Base-by-base conservation (phyloP, 2,797 vertebrate genomes). In the Neomorphus geoffroyi region DNA sequence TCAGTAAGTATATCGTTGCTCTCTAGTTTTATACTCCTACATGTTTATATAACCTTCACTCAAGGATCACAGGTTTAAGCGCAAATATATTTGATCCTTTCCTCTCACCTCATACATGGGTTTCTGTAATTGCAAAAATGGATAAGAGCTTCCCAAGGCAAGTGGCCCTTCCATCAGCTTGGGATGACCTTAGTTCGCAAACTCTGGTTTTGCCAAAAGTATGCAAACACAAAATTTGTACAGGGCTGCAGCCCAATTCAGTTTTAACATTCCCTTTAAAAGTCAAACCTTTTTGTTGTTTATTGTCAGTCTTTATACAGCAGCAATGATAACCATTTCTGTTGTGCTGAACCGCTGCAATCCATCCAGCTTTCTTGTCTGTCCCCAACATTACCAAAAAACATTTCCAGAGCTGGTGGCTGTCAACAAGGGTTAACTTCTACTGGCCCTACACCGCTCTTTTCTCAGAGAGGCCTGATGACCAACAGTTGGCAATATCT, bases 11-110 rank as follows among this genome's bases (percentile, higher is more conserved):
- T 73, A 23, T 39, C 65, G 58, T 30, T 95, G 56, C 35, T 72
- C 39, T 60, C 50, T 21, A 18, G 46, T 69, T 88, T 83, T 60
- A 16, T 48, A 27, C 32, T 69, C 21, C 4, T 50, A 54, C 53
- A 35, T 80, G 37, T 93, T 93, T 92, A 67, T 53, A 79, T 80
- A 92, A 91, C 82, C 87, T 92, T 84, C 89, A 74, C 51, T 80
- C 18, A 56, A 39, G 51, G 43, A 89, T 56, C n/a, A 50, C 41
- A 70, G 82, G 66, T 81, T 69, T 90, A 83, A 95, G 58, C 73
- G 84, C 62, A 92, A 97, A 70, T 51, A 70, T 45, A 26, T 66
- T 90, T 81, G 82, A 81, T 79, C 32, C 66, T 61, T 83, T 92
- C 51, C 75, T 80, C 86, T 88, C 82, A 88, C 87, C 82, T 88